A percentile compares a stretch with the other conserved stretches of the same genome.
phyloP scores from a whole-genome alignment of 1,140 invertebrate genomes.

The Calephelis nemesis region DNA sequence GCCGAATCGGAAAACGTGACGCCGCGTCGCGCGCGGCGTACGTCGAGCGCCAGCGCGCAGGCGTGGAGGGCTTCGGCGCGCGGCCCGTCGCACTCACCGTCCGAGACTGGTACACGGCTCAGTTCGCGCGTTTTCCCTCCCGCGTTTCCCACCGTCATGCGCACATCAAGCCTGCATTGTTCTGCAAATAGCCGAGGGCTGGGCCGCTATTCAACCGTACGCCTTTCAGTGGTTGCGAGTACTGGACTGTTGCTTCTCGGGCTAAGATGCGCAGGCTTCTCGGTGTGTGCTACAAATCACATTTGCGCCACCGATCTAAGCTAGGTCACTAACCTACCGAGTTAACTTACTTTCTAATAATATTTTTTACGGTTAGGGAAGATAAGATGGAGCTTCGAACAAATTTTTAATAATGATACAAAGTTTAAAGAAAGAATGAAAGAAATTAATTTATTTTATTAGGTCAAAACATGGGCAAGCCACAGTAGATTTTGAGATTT shows the following conservation, averaged over 20 bases:
- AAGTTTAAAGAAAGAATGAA: too few relatives aligned
- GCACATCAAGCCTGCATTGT: conserved; percentile 75
- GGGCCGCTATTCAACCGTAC: conserved; percentile 58
- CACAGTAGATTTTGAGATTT: too few relatives aligned
- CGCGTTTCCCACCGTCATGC: conserved; percentile 72
- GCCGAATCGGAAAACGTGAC: conserved; percentile 72
- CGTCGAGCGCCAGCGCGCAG: conserved; percentile 69
- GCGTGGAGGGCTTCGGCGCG: conserved; percentile 62
- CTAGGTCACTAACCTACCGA: conserved; percentile 1
- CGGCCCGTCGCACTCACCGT: conserved; percentile 63
- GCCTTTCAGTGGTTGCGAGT: conserved; percentile 51
- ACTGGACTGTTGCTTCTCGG: conserved; percentile 50
- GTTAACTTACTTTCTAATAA: not conserved
- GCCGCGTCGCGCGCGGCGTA: conserved; percentile 68
- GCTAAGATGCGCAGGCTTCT: conserved; percentile 25
- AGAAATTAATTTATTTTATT: too few relatives aligned
- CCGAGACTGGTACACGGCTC: conserved; percentile 57
- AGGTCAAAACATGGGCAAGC: too few relatives aligned
- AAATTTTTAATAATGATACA: too few relatives aligned
- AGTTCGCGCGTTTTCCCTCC: conserved; percentile 73
- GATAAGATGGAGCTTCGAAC: too few relatives aligned
- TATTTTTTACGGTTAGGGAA: not conserved
- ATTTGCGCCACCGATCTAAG: not conserved
- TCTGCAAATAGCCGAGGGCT: conserved; percentile 73
- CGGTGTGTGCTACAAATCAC: conserved; percentile 36